Evolutionary conservation across 2,113 vertebrate genomes (phyloP).

Genomic region (Platichthys flesus): DNA sequence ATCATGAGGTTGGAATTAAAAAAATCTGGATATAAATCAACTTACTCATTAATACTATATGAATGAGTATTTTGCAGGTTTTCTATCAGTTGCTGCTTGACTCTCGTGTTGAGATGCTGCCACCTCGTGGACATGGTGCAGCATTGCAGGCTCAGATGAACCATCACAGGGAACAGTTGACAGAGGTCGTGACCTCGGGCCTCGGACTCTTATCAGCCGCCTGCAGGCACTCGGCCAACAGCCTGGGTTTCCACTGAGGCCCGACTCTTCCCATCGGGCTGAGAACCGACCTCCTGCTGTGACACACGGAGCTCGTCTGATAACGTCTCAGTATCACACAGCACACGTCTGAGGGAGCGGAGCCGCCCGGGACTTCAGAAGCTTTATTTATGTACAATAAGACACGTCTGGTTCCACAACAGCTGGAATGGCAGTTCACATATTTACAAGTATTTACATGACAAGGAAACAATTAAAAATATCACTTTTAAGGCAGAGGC

Average conservation of each 20-base stretch:
- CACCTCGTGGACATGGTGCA: conserved; percentile 24
- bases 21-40: too few species aligned
- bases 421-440: conserved; percentile 18
- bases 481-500: neutral
- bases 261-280: neutral
- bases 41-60: too few species aligned
- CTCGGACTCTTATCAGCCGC: conserved; percentile 28
- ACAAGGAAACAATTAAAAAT: neutral
- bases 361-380: conserved; percentile 3
- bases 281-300: neutral
- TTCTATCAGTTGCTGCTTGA: too few species aligned
- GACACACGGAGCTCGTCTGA: neutral
- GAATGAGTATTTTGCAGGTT: too few species aligned
- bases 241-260: too few species aligned
- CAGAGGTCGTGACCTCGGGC: neutral
- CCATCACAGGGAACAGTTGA: neutral
- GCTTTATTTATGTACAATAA: conserved; percentile 62
- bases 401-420: conserved; percentile 8
- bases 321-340: neutral
- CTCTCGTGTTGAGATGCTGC: neutral
- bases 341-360: neutral
- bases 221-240: conserved; percentile 24
- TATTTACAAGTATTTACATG: conserved; percentile 66
- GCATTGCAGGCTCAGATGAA: neutral
- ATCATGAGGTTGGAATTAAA: too few species aligned